Conservation (phyloP, 2,797 vertebrate genomes). For the Halcyon badia region DNA sequence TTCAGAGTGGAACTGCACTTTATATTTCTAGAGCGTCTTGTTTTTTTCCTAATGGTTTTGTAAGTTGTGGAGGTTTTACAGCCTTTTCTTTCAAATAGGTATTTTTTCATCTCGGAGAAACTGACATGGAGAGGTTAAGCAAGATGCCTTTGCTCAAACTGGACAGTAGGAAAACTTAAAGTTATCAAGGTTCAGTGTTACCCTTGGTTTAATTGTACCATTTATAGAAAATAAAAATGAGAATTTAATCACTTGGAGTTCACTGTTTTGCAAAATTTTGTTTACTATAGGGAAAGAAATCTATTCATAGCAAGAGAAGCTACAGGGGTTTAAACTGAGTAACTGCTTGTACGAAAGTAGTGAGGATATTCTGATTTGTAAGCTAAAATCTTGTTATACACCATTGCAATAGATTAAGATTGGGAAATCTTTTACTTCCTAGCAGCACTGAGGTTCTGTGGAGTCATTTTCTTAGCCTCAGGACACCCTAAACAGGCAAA, state of each 20-base stretch:
- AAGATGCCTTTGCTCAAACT: not conserved
- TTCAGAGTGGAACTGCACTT: slow-evolving; percentile 48
- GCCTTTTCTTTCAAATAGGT: not conserved
- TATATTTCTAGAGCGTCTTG: not conserved
- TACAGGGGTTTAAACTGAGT: not conserved
- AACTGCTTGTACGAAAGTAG: not conserved
- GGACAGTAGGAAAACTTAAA: not conserved
- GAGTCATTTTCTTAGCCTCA: not conserved
- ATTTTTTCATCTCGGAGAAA: not conserved
- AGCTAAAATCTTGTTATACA: not conserved
- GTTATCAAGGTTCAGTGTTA: not conserved
- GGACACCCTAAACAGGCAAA: not conserved
- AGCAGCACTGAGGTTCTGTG: not conserved
- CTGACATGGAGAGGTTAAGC: slow-evolving; percentile 29
- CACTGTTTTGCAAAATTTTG: not conserved
- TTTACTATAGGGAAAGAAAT: not conserved
- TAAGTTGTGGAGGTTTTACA: not conserved
- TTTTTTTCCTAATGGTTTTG: not conserved
- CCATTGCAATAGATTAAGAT: not conserved
- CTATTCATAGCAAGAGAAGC: not conserved
- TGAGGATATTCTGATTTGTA: not conserved
- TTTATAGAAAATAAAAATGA: not conserved
- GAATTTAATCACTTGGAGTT: not conserved
- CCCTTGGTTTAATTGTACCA: not conserved
- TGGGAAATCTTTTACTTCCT: not conserved